Evolutionary conservation across 64 coral and sea anemone genomes (phyloP), one percentile per base, ranked within the genome.

Genomic region (Montipora capricornis): DNA sequence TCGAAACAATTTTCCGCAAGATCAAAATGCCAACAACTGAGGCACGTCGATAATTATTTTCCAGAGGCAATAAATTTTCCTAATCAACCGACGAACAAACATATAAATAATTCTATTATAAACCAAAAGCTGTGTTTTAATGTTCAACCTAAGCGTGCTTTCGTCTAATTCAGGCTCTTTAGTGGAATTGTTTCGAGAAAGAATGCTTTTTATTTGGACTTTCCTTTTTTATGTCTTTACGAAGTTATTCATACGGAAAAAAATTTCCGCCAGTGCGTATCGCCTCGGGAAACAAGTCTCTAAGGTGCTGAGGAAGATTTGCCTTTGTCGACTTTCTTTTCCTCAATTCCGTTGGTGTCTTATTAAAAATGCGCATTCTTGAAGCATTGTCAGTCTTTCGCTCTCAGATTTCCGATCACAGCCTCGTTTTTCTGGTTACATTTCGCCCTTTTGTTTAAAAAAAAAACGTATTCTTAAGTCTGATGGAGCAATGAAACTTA

Each of bases 31-130:
- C 47, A n/a, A 4, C 82, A 86, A 86, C 82, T 22, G 71, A 86
- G 82, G 49, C 44, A 8, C 62, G 70, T 86, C 2, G 62, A 71
- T 86, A 86, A 86, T 86, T 73, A 71, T 71, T 86, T 86, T 86
- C 62, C 66, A 86, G 45, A 5, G 66, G 82, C 66, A 86, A 86
- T 86, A 86, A 49, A 86, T 86, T 86, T 86, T 85, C 67, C 49
- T 71, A 71, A 86, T 86, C 82, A 86, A 16, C 17, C 17, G 2
- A 47, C 64, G 64, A 86, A 71, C 82, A 86, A 86, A 70, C 66
- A 71, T 73, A 22, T 51, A 86, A 86, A 69, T 86, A 62, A 86
- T 86, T 86, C 37, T 66, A 86, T 86, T 86, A 73, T 49, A 86
- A 71, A 71, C 15, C 45, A 44, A 6, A 86, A 71, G 76, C 45